Percentiles rank a stretch among this genome's conserved stretches.
Evolutionary conservation across 2,113 vertebrate genomes (phyloP).

Genomic region (Brachypteracias leptosomus): DNA sequence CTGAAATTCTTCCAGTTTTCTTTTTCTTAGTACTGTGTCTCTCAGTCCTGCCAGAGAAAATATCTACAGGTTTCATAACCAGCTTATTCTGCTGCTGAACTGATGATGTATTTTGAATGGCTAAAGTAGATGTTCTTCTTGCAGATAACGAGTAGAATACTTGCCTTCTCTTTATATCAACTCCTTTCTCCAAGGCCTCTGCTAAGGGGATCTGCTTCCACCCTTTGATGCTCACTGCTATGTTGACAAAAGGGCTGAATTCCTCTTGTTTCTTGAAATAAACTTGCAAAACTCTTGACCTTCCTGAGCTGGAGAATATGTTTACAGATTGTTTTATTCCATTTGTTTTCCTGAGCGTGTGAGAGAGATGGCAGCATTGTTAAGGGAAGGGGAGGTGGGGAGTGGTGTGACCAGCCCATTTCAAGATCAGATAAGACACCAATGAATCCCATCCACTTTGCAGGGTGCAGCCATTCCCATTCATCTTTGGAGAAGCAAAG

Average conservation of each 20-base stretch:
- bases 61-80: neutral
- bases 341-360: neutral
- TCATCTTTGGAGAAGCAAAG: neutral
- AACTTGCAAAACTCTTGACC: slow-evolving; percentile 9
- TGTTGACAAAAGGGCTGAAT: neutral
- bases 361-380: neutral
- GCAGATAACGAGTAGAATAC: neutral
- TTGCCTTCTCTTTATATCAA: neutral
- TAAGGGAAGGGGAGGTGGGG: neutral
- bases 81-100: neutral
- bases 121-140: neutral
- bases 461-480: neutral
- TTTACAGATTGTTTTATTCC: slow-evolving; percentile 11
- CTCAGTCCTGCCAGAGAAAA: neutral
- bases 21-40: neutral
- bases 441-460: neutral
- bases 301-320: slow-evolving; percentile 35
- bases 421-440: neutral
- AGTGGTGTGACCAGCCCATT: neutral
- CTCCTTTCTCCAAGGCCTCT: neutral
- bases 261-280: slow-evolving; percentile 31
- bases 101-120: neutral
- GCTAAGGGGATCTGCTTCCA: neutral
- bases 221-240: neutral
- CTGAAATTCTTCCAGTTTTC: neutral